Evolutionary conservation across 2,888 invertebrate species (phyloP).

Genomic region (Schizaphis graminum): DNA sequence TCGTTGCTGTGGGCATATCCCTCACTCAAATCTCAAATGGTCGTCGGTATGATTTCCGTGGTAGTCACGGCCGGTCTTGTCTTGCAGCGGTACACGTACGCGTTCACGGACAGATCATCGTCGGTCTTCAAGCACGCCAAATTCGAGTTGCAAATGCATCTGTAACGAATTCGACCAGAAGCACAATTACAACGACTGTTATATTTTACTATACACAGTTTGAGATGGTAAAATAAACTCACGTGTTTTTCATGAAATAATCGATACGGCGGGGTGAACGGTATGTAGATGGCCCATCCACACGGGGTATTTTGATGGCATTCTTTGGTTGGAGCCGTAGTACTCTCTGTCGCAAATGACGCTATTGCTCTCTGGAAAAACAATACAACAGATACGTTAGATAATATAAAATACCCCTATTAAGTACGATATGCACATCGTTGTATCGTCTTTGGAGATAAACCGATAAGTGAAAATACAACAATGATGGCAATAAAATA

Average conservation of each 20-base stretch:
- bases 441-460: not conserved
- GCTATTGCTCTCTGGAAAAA: constrained; percentile 44
- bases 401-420: not conserved
- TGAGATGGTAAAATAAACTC: constrained; percentile 70
- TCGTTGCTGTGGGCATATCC: not conserved
- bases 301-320: constrained; percentile 73
- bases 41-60: constrained; percentile 56
- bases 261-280: constrained; percentile 73
- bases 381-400: not conserved
- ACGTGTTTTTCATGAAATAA: constrained; percentile 76
- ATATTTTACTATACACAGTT: not conserved
- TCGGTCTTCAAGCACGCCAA: constrained; percentile 73
- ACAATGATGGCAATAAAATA: not conserved
- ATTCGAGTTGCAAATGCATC: constrained; percentile 74
- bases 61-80: constrained; percentile 38
- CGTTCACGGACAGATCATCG: constrained; percentile 75
- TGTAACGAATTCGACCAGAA: constrained; percentile 69
- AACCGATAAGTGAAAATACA: not conserved
- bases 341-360: not conserved
- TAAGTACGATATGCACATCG: not conserved
- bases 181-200: not conserved
- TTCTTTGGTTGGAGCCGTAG: constrained; percentile 66
- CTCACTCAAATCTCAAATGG: not conserved
- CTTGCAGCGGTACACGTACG: constrained; percentile 76
- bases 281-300: constrained; percentile 77